A percentile compares a stretch with the other conserved stretches of the same genome.
phyloP scores from a whole-genome alignment of 2,888 invertebrate genomes.

The Neria commutata region DNA sequence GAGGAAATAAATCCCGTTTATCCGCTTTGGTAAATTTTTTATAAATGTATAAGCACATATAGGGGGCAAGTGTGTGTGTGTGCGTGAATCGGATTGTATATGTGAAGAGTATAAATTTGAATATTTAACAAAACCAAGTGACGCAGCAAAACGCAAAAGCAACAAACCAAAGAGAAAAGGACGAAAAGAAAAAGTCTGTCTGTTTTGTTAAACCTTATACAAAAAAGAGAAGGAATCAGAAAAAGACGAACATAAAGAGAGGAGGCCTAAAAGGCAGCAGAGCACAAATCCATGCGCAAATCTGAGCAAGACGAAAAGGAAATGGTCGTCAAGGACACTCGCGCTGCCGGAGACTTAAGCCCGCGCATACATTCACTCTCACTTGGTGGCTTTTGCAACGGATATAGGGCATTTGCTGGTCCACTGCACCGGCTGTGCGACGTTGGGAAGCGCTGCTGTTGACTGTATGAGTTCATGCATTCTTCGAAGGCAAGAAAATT shows the following conservation, averaged over 20 bases:
- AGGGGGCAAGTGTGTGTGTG: neutral
- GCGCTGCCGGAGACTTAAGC: neutral
- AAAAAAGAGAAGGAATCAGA: neutral
- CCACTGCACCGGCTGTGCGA: neutral
- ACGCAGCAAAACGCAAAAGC: neutral
- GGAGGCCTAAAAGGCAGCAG: neutral
- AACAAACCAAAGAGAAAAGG: neutral
- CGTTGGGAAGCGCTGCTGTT: neutral
- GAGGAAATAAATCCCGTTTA: constrained; percentile 51
- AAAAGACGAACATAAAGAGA: neutral
- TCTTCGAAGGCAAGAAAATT: no score
- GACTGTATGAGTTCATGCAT: neutral
- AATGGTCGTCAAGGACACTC: neutral
- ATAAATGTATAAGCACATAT: neutral
- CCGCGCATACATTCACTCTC: neutral
- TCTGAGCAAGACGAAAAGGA: neutral
- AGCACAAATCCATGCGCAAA: neutral
- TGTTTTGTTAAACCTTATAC: neutral
- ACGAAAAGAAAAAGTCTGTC: neutral
- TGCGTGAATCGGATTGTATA: constrained; percentile 37
- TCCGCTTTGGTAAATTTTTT: constrained; percentile 30
- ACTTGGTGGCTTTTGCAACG: neutral
- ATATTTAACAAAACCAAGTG: constrained; percentile 33
- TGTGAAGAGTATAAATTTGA: constrained; percentile 50
- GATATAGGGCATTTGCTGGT: neutral